Evolutionary conservation across 2,113 vertebrate genomes (phyloP).

Genomic region (Arenaria interpres): DNA sequence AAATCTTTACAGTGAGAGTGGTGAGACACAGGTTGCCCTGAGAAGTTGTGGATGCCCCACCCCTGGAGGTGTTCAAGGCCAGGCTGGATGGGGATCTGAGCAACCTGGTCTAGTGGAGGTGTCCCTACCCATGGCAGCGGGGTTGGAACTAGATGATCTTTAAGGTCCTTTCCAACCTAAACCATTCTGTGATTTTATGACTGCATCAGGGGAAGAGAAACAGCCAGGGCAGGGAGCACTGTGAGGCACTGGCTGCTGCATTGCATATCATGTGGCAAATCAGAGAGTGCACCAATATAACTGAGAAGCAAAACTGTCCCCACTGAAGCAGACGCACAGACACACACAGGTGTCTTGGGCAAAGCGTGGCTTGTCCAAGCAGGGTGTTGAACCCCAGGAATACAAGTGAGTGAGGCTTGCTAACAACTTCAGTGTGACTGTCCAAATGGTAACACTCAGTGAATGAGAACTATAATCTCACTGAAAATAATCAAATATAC

Average conservation of each 20-base stretch:
- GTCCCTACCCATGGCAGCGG: too few relatives aligned
- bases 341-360: not conserved
- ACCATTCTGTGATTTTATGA: not conserved
- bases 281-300: accelerated
- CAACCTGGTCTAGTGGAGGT: too few relatives aligned
- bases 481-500: not conserved
- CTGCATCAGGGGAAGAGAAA: not conserved
- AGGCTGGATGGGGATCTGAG: too few relatives aligned
- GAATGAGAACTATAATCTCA: not conserved
- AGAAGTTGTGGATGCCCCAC: too few relatives aligned
- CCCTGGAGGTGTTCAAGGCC: too few relatives aligned
- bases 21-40: too few relatives aligned
- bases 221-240: not conserved
- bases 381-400: not conserved
- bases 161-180: too few relatives aligned
- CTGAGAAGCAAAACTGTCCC: not conserved
- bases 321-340: not conserved
- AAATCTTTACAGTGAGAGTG: too few relatives aligned
- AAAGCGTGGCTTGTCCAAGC: not conserved
- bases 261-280: not conserved
- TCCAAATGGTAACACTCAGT: not conserved
- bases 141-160: too few relatives aligned
- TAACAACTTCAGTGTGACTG: not conserved
- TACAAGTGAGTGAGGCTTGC: not conserved
- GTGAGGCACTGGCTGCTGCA: accelerated